A percentile compares a stretch with the other conserved stretches of the same genome.
Conservation (phyloP, 2,113 vertebrate species). For the Dicaeum eximium region DNA sequence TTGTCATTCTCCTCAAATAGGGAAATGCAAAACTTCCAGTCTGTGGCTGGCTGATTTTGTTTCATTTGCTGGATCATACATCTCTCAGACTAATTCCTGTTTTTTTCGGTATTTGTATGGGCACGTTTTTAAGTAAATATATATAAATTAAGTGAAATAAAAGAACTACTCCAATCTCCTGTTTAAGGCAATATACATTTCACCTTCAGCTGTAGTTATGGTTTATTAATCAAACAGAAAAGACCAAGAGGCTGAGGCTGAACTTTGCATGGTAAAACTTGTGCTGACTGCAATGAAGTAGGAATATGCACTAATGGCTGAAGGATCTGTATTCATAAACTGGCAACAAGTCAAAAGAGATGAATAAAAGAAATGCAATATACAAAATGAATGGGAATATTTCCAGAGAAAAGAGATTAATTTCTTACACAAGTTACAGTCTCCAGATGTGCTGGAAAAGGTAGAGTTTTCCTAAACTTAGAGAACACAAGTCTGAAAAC, state of each 20-base stretch:
- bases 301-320: neutral
- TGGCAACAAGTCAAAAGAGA: neutral
- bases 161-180: neutral
- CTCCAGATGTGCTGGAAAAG: constrained; percentile 46
- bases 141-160: neutral
- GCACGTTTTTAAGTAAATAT: neutral
- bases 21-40: neutral
- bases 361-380: neutral
- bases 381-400: neutral
- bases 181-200: neutral
- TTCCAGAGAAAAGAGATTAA: neutral
- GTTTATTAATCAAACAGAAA: neutral
- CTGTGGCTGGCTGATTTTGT: neutral
- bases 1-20: neutral
- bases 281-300: neutral
- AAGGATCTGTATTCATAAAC: neutral
- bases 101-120: neutral
- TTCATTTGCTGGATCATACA: neutral
- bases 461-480: neutral
- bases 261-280: neutral
- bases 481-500: neutral
- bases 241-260: neutral
- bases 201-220: neutral
- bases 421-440: neutral
- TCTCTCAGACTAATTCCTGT: neutral